These are phyloP conservation scores for Corythornis cristatus DNA, from an alignment of 2,113 vertebrate species.

Conservation along the genomic window DNA sequence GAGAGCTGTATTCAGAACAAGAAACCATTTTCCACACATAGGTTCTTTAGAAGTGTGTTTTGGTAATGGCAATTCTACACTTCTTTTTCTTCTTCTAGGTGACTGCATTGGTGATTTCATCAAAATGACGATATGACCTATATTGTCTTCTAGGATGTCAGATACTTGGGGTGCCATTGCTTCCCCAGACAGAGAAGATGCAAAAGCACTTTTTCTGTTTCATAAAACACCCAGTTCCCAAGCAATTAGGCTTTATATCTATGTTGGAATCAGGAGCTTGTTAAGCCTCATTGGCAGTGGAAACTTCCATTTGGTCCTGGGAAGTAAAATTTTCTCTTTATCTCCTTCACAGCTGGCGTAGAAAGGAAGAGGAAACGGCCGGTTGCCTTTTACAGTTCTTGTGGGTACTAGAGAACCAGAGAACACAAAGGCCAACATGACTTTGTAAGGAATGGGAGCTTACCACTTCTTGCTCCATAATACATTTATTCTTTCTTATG, in stretches of 20 bases:
- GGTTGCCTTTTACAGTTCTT: background rate
- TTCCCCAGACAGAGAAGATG: background rate
- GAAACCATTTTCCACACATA: background rate
- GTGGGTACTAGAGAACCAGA: background rate
- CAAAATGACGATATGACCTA: background rate
- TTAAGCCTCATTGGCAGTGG: background rate
- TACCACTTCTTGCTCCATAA: background rate
- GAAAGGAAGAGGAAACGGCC: background rate
- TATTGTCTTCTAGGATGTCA: background rate
- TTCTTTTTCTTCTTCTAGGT: background rate
- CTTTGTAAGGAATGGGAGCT: background rate
- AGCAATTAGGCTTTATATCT: background rate
- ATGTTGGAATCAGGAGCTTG: background rate
- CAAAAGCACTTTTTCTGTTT: background rate
- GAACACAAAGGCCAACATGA: background rate
- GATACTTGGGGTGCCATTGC: background rate
- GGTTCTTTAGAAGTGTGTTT: fast-evolving
- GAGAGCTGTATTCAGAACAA: background rate
- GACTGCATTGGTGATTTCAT: background rate
- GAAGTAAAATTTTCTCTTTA: background rate
- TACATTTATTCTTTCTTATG: background rate
- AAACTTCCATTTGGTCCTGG: background rate
- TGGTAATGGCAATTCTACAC: background rate
- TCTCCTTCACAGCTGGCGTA: background rate
- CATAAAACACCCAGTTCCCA: background rate